These are phyloP conservation scores for Leucopsar rothschildi DNA, from an alignment of 2,113 vertebrate species.

Conservation along the genomic window DNA sequence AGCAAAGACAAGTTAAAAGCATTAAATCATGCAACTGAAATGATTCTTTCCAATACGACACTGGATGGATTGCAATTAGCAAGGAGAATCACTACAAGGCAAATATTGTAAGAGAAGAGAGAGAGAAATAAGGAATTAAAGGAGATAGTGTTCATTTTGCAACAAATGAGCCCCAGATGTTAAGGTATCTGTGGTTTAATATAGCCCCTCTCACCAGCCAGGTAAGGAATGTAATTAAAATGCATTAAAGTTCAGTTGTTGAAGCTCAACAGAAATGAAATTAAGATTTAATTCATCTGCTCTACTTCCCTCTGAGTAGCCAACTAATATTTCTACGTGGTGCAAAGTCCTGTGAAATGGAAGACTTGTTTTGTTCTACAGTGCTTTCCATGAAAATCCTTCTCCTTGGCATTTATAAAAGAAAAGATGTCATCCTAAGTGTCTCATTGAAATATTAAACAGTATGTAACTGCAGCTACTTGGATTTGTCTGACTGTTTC, in stretches of 20 bases:
- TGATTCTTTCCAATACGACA: neutral
- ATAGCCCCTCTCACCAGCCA: neutral
- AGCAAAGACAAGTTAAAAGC: conserved; percentile 44
- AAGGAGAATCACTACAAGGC: conserved; percentile 28
- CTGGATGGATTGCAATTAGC: conserved; percentile 29
- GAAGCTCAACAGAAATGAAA: neutral
- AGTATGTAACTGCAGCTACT: neutral
- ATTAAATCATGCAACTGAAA: conserved; percentile 18
- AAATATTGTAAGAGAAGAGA: conserved; percentile 42
- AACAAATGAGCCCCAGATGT: conserved; percentile 38
- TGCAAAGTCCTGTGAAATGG: neutral
- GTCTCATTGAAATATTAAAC: neutral
- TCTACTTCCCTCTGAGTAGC: neutral
- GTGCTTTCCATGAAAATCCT: neutral
- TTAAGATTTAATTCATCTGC: neutral
- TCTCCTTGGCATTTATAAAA: neutral
- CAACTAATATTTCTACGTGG: neutral
- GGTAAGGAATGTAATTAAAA: conserved; percentile 46
- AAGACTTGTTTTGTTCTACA: neutral
- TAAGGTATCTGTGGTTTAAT: conserved; percentile 23
- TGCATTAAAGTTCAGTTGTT: neutral
- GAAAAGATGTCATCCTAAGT: neutral
- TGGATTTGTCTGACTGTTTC: neutral
- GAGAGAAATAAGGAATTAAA: conserved; percentile 33
- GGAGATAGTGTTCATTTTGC: conserved; percentile 6